Evolutionary conservation across 2,113 vertebrate genomes (phyloP).

Genomic region (Callopanchax toddi): DNA sequence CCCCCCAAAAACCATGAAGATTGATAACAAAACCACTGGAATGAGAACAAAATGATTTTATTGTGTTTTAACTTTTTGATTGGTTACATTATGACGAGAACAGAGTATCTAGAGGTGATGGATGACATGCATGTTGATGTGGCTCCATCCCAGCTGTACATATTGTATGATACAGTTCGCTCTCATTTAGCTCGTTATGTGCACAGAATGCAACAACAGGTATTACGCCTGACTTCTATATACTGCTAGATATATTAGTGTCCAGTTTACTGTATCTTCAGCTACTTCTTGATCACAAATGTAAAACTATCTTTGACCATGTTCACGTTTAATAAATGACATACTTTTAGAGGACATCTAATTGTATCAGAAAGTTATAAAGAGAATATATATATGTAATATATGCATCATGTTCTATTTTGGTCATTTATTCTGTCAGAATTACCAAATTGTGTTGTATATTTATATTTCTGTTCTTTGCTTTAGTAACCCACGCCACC

Average conservation of each 20-base stretch:
- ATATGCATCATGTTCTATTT: slow-evolving; percentile 44
- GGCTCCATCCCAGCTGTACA: slow-evolving; percentile 41
- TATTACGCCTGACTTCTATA: slow-evolving; percentile 17
- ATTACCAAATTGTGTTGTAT: slow-evolving; percentile 8
- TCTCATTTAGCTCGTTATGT: slow-evolving; percentile 53
- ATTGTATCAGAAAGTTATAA: slow-evolving; percentile 23
- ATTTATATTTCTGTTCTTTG: slow-evolving; percentile 50
- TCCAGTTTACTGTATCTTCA: slow-evolving; percentile 21
- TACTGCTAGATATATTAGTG: slow-evolving; percentile 36
- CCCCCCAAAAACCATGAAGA: no score
- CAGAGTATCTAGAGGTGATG: slow-evolving; percentile 7
- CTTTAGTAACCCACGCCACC: slow-evolving; percentile 30
- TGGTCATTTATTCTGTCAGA: slow-evolving; percentile 39
- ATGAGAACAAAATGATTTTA: no score
- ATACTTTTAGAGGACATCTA: slow-evolving; percentile 13
- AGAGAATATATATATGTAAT: slow-evolving; percentile 1
- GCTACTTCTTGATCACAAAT: slow-evolving; percentile 7
- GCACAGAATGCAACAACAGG: slow-evolving; percentile 30
- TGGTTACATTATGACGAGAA: slow-evolving; percentile 35
- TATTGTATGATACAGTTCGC: slow-evolving; percentile 46
- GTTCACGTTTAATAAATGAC: slow-evolving; percentile 7
- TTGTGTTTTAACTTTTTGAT: slow-evolving; percentile 28
- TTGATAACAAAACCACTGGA: no score
- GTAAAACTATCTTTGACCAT: slow-evolving; percentile 18
- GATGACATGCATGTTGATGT: slow-evolving; percentile 67